Evolutionary conservation across 1,140 invertebrate species (phyloP).

Genomic region (Lithobius niger): DNA sequence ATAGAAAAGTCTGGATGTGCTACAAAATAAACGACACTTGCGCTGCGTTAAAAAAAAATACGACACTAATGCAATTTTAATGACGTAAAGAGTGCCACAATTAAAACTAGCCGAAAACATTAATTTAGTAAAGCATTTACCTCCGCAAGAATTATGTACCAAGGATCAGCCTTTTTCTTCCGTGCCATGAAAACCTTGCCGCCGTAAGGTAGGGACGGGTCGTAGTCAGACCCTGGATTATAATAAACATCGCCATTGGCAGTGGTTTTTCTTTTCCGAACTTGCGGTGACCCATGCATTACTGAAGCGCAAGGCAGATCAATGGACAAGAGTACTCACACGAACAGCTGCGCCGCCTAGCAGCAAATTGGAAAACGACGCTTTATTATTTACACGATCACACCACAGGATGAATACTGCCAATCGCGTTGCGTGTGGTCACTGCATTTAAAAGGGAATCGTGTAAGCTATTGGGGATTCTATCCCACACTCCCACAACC

Average conservation of each 20-base stretch:
- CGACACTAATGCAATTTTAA: neutral
- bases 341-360: no score
- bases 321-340: no score
- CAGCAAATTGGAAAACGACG: no score
- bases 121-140: slow-evolving; percentile 17
- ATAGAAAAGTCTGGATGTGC: neutral
- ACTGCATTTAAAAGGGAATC: no score
- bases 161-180: slow-evolving; percentile 33
- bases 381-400: no score
- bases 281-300: no score
- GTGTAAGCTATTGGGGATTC: no score
- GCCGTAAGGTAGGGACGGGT: slow-evolving; percentile 30
- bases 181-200: slow-evolving; percentile 37
- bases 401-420: no score
- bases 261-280: no score
- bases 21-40: neutral
- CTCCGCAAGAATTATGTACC: slow-evolving; percentile 26
- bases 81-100: neutral
- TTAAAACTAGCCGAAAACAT: neutral
- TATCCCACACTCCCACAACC: no score
- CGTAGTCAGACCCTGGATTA: neutral
- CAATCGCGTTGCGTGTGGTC: no score
- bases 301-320: no score
- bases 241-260: neutral
- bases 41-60: slow-evolving; percentile 6